phyloP scores from a whole-genome alignment of 2,888 invertebrate genomes.

The Rotaria socialis region DNA sequence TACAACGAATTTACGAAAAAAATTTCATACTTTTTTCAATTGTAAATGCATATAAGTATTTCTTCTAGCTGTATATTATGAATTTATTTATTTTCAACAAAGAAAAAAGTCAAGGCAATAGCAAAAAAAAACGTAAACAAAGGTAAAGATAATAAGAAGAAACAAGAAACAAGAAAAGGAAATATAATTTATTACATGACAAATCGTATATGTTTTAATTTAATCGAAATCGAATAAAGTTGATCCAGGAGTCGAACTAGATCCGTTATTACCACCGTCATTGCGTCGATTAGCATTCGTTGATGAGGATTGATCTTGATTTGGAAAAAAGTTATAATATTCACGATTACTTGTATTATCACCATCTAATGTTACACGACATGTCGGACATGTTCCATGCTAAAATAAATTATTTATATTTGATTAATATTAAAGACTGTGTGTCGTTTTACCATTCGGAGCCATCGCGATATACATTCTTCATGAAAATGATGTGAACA shows the following conservation, averaged over 20 bases:
- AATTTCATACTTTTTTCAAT: no score
- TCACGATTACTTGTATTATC: slow-evolving; percentile 36
- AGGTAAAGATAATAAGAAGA: neutral
- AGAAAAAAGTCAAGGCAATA: neutral
- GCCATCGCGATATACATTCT: slow-evolving; percentile 41
- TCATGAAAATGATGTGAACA: slow-evolving; percentile 46
- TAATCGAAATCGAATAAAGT: neutral
- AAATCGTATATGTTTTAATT: neutral
- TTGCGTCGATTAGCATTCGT: neutral
- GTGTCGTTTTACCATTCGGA: slow-evolving; percentile 35
- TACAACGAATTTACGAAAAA: no score
- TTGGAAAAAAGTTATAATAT: neutral
- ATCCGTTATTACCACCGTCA: neutral
- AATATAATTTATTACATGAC: neutral
- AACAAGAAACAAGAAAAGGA: neutral
- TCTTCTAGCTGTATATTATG: neutral
- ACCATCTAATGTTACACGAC: slow-evolving; percentile 43
- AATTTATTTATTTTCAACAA: neutral
- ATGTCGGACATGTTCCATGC: slow-evolving; percentile 46
- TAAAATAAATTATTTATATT: slow-evolving; percentile 21
- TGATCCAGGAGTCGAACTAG: neutral
- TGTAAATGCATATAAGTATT: no score
- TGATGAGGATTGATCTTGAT: neutral
- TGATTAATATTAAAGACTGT: neutral
- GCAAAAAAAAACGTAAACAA: neutral